A percentile compares a stretch with the other conserved stretches of the same genome.
phyloP scores from a whole-genome alignment of 2,888 invertebrate genomes.

The Diachrysia chrysitis region DNA sequence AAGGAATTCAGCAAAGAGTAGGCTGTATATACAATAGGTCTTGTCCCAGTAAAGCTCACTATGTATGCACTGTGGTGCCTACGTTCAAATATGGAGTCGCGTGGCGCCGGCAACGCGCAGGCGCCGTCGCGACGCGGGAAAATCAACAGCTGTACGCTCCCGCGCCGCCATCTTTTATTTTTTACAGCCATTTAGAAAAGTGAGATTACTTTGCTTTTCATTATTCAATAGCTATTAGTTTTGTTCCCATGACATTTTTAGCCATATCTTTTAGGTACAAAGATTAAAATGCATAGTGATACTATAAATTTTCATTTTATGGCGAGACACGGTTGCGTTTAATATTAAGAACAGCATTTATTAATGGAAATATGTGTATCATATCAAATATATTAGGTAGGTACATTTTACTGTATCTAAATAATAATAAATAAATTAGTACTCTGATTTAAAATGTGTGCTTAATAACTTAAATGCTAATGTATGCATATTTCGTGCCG shows the following conservation, averaged over 20 bases:
- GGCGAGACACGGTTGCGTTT: background rate
- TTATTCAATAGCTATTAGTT: slow-evolving; percentile 33
- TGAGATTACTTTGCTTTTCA: slow-evolving; percentile 45
- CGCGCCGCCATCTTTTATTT: slow-evolving; percentile 44
- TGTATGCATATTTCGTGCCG: background rate
- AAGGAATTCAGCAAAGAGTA: slow-evolving; percentile 25
- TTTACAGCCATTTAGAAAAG: slow-evolving; percentile 51
- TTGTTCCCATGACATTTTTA: slow-evolving; percentile 41
- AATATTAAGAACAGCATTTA: too few species aligned
- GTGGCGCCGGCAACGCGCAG: slow-evolving; percentile 60
- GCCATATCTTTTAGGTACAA: slow-evolving; percentile 8
- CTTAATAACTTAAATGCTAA: background rate
- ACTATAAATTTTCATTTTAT: background rate
- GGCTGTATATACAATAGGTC: slow-evolving; percentile 40
- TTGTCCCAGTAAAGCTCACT: slow-evolving; percentile 45
- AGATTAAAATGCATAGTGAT: background rate
- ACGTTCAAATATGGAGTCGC: slow-evolving; percentile 54
- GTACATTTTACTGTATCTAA: background rate
- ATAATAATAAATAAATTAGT: background rate
- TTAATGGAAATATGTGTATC: background rate
- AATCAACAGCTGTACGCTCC: slow-evolving; percentile 60
- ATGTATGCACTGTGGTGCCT: slow-evolving; percentile 48
- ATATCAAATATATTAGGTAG: too few species aligned
- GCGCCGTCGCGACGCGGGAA: slow-evolving; percentile 76
- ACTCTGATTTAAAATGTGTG: background rate